Conservation (phyloP, 2,797 vertebrate species). For the Moxostoma hubbsi region DNA sequence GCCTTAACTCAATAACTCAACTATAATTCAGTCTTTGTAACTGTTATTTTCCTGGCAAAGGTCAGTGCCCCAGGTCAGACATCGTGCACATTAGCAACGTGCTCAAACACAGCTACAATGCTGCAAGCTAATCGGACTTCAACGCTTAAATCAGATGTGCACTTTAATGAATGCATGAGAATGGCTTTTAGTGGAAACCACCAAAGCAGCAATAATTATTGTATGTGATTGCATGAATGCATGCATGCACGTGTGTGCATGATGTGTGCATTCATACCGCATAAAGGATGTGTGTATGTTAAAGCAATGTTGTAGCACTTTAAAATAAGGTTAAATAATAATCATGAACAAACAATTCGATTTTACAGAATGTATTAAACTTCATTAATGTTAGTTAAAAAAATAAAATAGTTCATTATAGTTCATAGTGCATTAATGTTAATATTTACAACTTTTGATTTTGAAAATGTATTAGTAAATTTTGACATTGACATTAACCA, state of each 20-base stretch:
- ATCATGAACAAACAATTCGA: no score
- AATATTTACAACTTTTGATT: no score
- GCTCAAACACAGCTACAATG: conserved; percentile 6
- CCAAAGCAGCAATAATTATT: conserved; percentile 14
- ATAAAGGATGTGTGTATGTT: not conserved
- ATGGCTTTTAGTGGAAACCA: conserved; percentile 24
- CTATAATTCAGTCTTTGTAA: not conserved
- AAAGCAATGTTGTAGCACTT: no score
- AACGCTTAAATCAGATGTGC: not conserved
- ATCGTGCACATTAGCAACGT: not conserved
- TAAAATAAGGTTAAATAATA: no score
- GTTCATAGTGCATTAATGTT: no score
- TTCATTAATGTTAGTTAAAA: no score
- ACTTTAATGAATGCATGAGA: conserved; percentile 13
- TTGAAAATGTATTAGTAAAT: no score
- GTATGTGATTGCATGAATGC: not conserved
- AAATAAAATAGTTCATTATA: no score
- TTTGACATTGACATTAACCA: no score
- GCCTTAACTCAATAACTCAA: not conserved
- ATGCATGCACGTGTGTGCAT: not conserved
- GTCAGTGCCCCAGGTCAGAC: conserved; percentile 14
- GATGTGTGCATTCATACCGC: no score
- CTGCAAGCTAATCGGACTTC: conserved; percentile 17
- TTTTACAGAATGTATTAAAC: no score
- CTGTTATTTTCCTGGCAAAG: conserved; percentile 10